Evolutionary conservation across 2,888 invertebrate genomes (phyloP), one percentile per base, ranked within the genome.

Genomic region (Campaea margaritaria): DNA sequence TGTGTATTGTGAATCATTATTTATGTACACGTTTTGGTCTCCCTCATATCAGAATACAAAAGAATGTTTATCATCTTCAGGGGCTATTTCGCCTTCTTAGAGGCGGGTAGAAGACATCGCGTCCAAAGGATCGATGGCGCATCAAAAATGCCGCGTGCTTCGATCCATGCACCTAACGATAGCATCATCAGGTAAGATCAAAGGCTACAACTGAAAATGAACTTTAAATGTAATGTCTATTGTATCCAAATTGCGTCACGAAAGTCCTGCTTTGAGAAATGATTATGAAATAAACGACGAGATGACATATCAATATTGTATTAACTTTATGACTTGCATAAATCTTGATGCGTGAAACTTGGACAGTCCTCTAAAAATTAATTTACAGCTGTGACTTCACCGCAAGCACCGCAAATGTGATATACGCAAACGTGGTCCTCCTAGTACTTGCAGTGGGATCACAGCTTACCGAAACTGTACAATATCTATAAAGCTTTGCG

Each of bases 51-150:
- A 2, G 21, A 21, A 21, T 21, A 21, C 5, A 21, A 21, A 21
- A 21, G 3, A 21, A 21, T 21, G 4, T 8, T 14, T 39, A 7
- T 48, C 16, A 8, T 61, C 36, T 21, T 16, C 88, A 95, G 97
- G 68, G 97, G 97, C 13, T 96, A 97, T 87, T 97, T 97, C 89
- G 97, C 98, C 10, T 98, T 98, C 88, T 94, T 96, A 75, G 96
- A 96, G 84, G 96, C 97, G 28, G 97, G 97, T 7, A 93, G 95
- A 57, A 93, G 94, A 65, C 96, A 96, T 75, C 91, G 96, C 65
- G 93, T 94, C 44, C 93, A 93, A 60, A 86, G 95, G 50, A 93
- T 90, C 8, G 95, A 95, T 75, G 94, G 94, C 28, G 85, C 81
- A 67, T 89, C 81, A 64, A 89, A 90, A 82, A 88, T 87, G 78